Conservation (phyloP, 2,113 vertebrate species). For the Chiloscyllium plagiosum region DNA sequence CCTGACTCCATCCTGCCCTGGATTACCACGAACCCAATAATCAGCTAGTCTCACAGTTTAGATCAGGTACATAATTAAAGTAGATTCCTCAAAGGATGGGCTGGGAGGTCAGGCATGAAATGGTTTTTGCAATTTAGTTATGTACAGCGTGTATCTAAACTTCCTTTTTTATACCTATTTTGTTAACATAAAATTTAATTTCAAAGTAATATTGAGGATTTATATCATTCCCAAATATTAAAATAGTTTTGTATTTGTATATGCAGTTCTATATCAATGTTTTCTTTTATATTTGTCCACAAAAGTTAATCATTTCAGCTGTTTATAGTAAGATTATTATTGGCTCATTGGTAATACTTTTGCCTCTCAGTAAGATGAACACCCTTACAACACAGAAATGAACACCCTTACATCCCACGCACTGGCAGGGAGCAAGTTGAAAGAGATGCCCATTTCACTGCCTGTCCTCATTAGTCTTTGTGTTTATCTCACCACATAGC, state of each 20-base stretch:
- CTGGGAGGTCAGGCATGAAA: background rate
- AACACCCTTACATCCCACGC: background rate
- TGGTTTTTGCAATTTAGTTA: background rate
- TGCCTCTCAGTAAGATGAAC: background rate
- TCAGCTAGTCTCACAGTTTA: too few species aligned
- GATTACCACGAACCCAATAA: background rate
- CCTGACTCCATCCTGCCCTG: background rate
- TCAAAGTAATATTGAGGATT: background rate
- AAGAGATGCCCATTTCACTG: background rate
- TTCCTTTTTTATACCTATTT: background rate
- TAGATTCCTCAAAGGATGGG: too few species aligned
- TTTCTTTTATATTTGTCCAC: background rate
- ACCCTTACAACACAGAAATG: background rate
- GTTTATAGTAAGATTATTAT: background rate
- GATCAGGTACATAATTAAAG: too few species aligned
- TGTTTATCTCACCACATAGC: background rate
- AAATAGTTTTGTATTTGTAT: background rate
- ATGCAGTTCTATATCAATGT: background rate
- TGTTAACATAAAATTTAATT: background rate
- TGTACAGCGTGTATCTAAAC: background rate
- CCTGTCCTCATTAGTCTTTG: background rate
- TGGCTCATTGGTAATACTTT: background rate
- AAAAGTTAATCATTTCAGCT: background rate
- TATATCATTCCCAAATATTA: background rate
- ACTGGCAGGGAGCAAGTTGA: background rate